Evolutionary conservation across 2,797 vertebrate species (phyloP), one percentile per base, ranked within the genome.

Genomic region (Sternarchorhynchus goeldii): DNA sequence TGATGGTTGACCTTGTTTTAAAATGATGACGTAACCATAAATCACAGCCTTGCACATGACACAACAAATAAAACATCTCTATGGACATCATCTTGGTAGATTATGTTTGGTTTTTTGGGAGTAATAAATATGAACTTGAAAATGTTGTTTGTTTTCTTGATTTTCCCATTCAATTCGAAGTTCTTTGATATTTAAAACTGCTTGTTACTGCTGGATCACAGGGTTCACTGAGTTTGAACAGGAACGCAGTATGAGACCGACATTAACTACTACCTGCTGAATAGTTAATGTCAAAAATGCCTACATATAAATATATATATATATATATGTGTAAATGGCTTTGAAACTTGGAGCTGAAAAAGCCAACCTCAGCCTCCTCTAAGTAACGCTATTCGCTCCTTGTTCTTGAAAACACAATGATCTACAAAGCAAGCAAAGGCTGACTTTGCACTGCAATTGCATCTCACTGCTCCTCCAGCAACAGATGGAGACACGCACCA

Each of bases 51-150:
- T 87, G 83, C 82, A 81, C 85, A 86, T 85, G 76, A 83, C 82
- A 82, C 77, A 70, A 80, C 70, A 71, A 87, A 84, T 86, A 84
- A 88, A 86, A 86, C 80, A 82, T 75, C 80, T 80, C 72, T 84
- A 83, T 81, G 82, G 79, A 87, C 82, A 70, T 76, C 64, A 82
- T 75, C 79, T 77, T 85, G 79, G 66, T 84, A 84, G 78, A 77
- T 84, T 82, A 75, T 36, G 59, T 72, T 73, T 73, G 36, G 6
- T 78, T 77, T 74, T 65, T 79, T 85, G 85, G 79, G 78, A 86
- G 78, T 85, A 88, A 86, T 87, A 86, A 85, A 87, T 81, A 72
- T 84, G 67, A 76, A 81, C 70, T 78, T 80, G 67, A 34, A 82
- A 63, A 79, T 20, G 25, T 65, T 77, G 25, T 65, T 50, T 50